phyloP scores from a whole-genome alignment of 2,888 invertebrate genomes.

The Homarus gammarus region DNA sequence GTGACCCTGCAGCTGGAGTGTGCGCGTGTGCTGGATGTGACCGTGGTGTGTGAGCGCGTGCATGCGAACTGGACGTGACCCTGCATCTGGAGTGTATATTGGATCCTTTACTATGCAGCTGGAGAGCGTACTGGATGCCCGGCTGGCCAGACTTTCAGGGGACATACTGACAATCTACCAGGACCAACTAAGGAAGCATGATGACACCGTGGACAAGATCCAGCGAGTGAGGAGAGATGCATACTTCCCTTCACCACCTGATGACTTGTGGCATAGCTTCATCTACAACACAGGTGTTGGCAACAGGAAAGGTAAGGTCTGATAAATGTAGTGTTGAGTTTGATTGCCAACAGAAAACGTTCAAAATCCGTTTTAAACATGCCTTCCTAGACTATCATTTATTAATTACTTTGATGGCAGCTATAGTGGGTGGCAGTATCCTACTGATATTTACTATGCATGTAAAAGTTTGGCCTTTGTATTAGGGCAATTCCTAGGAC shows the following conservation, averaged over 20 bases:
- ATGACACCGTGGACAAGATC: not conserved
- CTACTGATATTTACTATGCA: no score
- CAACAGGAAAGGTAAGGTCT: slow-evolving; percentile 29
- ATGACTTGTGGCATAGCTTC: slow-evolving; percentile 29
- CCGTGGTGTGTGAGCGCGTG: not conserved
- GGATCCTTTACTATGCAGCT: not conserved
- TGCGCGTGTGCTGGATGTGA: not conserved
- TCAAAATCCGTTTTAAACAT: not conserved
- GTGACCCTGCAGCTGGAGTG: not conserved
- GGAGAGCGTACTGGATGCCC: not conserved
- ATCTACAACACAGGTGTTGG: slow-evolving; percentile 44
- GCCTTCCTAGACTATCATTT: not conserved
- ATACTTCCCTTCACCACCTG: not conserved
- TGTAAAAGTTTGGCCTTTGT: no score
- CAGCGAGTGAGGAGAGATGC: not conserved
- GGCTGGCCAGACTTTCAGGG: not conserved
- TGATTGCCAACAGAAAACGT: not conserved
- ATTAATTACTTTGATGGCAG: not conserved
- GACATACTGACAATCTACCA: not conserved
- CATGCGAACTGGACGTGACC: not conserved
- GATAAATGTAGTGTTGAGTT: not conserved
- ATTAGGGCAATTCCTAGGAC: no score
- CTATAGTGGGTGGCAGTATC: no score
- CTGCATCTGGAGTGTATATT: not conserved
- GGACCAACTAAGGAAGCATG: not conserved